Percentiles rank a stretch among this genome's conserved stretches.
These are phyloP conservation scores for Sycobia sp. DNA, from an alignment of 1,140 invertebrate species.

Conservation along the genomic window DNA sequence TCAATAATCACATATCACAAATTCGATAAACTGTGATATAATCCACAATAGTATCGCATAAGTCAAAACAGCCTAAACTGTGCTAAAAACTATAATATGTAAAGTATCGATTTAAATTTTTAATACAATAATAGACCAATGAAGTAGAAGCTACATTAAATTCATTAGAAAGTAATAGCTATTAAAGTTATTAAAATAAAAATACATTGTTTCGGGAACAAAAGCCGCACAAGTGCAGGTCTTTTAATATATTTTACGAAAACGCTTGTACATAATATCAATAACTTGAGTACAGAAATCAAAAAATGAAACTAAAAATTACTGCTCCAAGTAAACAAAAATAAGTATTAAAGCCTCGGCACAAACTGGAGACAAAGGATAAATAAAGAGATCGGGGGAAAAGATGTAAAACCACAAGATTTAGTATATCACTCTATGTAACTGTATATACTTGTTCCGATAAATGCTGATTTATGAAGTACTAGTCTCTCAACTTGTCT, in stretches of 20 bases:
- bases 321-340: neutral
- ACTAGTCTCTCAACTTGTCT: no score
- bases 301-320: neutral
- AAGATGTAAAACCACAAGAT: no score
- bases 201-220: neutral
- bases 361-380: no score
- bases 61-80: no score
- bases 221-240: neutral
- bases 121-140: slow-evolving; percentile 28
- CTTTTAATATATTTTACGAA: neutral
- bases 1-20: slow-evolving; percentile 52
- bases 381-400: no score
- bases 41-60: no score
- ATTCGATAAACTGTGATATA: slow-evolving; percentile 54
- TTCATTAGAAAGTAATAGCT: neutral
- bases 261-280: slow-evolving; percentile 10
- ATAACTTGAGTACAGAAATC: neutral
- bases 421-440: no score
- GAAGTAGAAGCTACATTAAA: slow-evolving; percentile 3
- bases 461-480: no score
- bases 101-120: no score
- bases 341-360: no score
- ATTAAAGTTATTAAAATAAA: neutral
- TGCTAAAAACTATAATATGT: no score
- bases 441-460: no score